Base-by-base conservation (phyloP, 2,797 vertebrate species). In the Cossypha polioptera region DNA sequence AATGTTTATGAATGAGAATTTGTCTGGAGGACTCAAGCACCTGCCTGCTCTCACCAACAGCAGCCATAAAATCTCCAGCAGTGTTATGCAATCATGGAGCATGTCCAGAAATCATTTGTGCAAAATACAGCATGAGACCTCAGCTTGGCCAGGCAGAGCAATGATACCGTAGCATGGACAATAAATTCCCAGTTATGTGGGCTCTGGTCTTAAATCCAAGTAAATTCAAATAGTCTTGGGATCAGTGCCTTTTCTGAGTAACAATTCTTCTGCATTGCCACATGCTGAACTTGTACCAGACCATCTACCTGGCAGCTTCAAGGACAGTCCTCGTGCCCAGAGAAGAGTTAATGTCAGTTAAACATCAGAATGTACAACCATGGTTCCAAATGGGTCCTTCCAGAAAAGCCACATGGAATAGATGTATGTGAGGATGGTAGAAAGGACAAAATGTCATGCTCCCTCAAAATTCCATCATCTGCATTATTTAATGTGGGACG, bases 141-240 rank as follows among this genome's bases (percentile, higher is more conserved):
- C 22, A 33, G 20, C 31, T 28, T 59, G 17, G 55, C 50, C 47
- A 81, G 35, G 73, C 31, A 78, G 45, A 58, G 25, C 13, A 55
- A 50, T 2, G 29, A 36, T 36, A 31, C 10, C 57, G 24, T 0
- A 35, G 19, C 4, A 2, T 6, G 21, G 66, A n/a, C 7, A 38
- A 77, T 10, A 43, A 42, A 48, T 33, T 45, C 16, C 22, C 5
- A 9, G 22, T 26, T 66, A 4, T 1, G 1, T 9, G n/a, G 9
- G 21, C 26, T 71, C 65, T 59, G 26, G 22, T 45, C 61, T n/a
- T 31, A 84, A 78, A n/a, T 20, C 13, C 38, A 50, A 63, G 24
- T 50, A 13, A 76, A 59, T 48, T 71, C 26, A 47, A 40, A 29
- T 8, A 63, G 14, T 11, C 24, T 10, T 8, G 31, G 36, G 13